Base-by-base conservation (phyloP, 2,888 invertebrate species). In the Mechanitis messenoides region DNA sequence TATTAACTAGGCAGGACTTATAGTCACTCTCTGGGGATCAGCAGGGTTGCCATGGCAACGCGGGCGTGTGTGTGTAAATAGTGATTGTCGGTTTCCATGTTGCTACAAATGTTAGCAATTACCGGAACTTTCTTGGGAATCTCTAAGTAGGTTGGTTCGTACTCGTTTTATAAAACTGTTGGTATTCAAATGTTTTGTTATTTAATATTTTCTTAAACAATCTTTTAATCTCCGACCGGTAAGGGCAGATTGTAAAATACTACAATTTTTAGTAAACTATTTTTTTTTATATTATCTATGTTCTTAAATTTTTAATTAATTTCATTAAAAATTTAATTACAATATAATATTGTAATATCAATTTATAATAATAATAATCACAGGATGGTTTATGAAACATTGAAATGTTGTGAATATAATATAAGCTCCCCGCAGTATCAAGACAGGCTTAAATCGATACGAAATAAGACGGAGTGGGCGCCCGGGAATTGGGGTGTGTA, bases 1-100 rank as follows among this genome's bases (percentile, higher is more conserved):
- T 81, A 84, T 84, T 86, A 87, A 83, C 80, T 77, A 79, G 80
- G 79, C 81, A 76, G 80, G 79, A 83, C 80, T 84, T 84, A 86
- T 86, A 80, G 80, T 76, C 76, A 73, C 75, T 82, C 79, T 74
- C 75, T 73, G 78, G 83, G 81, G 84, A 83, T 81, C 77, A 74
- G 72, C 70, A 67, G 66, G 67, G 84, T 85, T 74, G 73, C 77
- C 75, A 78, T 79, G 74, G 77, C 72, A 72, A 86, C 84, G 69
- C 38, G 69, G 7, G 66, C 53, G 63, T 77, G 83, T 84, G 81
- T 81, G 85, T 69, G 79, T 74, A 75, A 74, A 76, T 70, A 72
- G 68, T 74, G 74, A 58, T 58, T 74, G 73, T 75, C 74, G 71
- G 72, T 69, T 72, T 78, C 78, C 78, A 75, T 72, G 77, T 64